A percentile compares a stretch with the other conserved stretches of the same genome.
Evolutionary conservation across 2,797 vertebrate genomes (phyloP).

Genomic region (Babyrousa celebensis): DNA sequence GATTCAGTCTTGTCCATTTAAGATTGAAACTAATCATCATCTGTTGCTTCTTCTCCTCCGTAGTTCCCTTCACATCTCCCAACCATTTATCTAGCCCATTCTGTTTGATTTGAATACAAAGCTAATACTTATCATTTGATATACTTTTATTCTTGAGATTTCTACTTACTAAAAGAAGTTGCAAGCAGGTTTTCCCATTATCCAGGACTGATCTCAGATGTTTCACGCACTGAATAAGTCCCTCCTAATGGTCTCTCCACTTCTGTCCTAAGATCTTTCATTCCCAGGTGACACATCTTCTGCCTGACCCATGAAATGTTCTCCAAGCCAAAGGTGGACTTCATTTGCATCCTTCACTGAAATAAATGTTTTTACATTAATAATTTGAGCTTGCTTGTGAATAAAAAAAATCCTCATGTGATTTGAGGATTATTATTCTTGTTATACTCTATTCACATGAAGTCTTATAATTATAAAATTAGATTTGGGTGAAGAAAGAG

Average conservation of each 20-base stretch:
- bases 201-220: background rate
- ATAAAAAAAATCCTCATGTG: background rate
- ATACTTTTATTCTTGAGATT: background rate
- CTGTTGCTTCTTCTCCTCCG: background rate
- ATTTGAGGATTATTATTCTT: background rate
- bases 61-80: background rate
- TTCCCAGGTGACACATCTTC: background rate
- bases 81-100: background rate
- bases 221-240: background rate
- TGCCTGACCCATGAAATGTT: background rate
- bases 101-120: background rate
- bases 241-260: fast-evolving
- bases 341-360: background rate
- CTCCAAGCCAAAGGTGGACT: background rate
- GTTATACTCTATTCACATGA: background rate
- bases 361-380: background rate
- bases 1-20: background rate
- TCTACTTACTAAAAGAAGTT: background rate
- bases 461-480: background rate
- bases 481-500: background rate
- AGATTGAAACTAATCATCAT: background rate
- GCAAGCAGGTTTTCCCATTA: background rate
- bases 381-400: background rate
- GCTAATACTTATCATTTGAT: background rate
- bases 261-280: background rate